Evolutionary conservation across 1,140 invertebrate genomes (phyloP), one percentile per base, ranked within the genome.

Genomic region (Orius laevigatus): DNA sequence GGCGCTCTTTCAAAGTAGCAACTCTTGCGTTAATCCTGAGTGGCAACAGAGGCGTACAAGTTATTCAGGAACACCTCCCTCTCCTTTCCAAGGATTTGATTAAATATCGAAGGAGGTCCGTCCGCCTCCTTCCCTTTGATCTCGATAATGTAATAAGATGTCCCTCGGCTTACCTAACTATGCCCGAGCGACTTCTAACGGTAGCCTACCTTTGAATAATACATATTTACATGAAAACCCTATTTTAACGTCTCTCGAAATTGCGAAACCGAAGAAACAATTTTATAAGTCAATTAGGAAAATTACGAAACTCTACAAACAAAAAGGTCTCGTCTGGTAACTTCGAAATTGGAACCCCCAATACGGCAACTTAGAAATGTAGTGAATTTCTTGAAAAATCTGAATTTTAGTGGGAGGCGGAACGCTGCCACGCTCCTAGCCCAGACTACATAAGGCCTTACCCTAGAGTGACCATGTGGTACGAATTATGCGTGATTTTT

Each of bases 81-180:
- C n/a, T n/a, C 10, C 32, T 32, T 3, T n/a, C 11, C 20, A 31
- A 31, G 25, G 43, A 45, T 45, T 45, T 45, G 43, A 45, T 45
- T 45, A 45, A 45, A 45, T 45, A 45, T 45, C 43, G 43, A 31
- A 45, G 43, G 43, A 31, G 43, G 43, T 45, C 43, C 43, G 43
- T 19, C 15, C 6, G 43, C 20, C 41, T 16, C 18, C 43, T 45
- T 31, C 19, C 25, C 43, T 45, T 45, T 45, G 43, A 45, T 45
- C 43, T 31, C 32, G n/a, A 45, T 45, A 45, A 45, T 45, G 43
- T 45, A 45, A 45, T 45, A 45, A 45, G 43, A 45, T 45, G 43
- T 45, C 43, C 43, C 43, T 20, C 25, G 43, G 32, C 43, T 45
- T 45, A 42, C 14, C 40, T 19, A 42, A 42, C 40, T 42, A 42